Base-by-base conservation (phyloP, 1,140 invertebrate species). In the Drosophila santomea region DNA sequence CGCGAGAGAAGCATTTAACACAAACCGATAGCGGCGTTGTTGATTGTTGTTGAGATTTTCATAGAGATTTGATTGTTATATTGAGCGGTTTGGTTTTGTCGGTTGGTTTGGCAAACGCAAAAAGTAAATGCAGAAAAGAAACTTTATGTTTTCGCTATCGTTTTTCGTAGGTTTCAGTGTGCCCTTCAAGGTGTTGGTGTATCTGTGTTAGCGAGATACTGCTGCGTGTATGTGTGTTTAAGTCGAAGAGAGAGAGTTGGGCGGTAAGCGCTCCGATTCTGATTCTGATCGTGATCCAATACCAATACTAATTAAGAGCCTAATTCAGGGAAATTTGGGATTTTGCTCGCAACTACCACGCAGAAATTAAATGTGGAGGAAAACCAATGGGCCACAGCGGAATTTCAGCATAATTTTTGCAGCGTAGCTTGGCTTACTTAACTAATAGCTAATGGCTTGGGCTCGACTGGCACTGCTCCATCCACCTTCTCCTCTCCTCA, bases 71-170 rank as follows among this genome's bases (percentile, higher is more conserved):
- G 28, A 51, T 51, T 51, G 32, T 35, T 51, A 51, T 66, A 35
- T 52, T 52, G 15, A 52, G 50, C 48, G 28, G 15, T 60, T 58
- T 66, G 66, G 6, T 50, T 80, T 71, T 61, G 50, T 55, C 68
- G 63, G 66, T 84, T 79, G 59, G 52, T 62, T 84, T 79, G 62
- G 52, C 59, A 73, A 72, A 78, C 64, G 61, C 78, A 85, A 89
- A 89, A 91, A 89, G 80, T 88, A 91, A 83, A 89, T 91, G 73
- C 89, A 91, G 63, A 91, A 91, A 91, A 88, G 59, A 84, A 88
- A 80, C 83, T 83, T 88, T 68, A 86, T 84, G 80, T 81, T 75
- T 84, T 82, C 72, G 80, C 47, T 66, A 72, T 88, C 51, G 66
- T 58, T 68, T 82, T 79, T 69, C 52, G 57, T 73, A 75, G 55